Evolutionary conservation across 2,113 vertebrate genomes (phyloP), one percentile per base, ranked within the genome.

Genomic region (Arenaria interpres): DNA sequence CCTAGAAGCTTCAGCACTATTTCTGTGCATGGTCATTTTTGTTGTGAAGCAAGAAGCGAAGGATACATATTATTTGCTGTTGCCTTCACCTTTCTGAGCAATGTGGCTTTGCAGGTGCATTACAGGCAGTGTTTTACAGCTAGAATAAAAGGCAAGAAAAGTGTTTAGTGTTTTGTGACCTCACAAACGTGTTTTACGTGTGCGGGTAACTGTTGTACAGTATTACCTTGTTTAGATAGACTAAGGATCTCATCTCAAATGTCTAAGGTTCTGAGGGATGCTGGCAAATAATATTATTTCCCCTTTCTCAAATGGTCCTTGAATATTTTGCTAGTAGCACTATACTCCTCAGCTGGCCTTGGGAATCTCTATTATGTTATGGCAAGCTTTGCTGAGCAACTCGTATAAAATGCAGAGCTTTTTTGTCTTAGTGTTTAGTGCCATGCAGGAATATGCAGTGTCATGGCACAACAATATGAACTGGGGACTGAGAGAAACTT

Each of bases 161-260:
- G 39, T 30, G 13, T 56, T 73, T 53, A 60, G 24, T 10, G 9
- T 25, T 75, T 20, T 89, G 28, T 64, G 35, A 82, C 71, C 48
- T 72, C 43, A 48, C 14, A 54, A 46, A 46, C 3, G 23, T 30
- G 6, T 79, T 89, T 86, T 87, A 51, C 78, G 35, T 67, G n/a
- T 0, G 0, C 4, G 30, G 48, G 17, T 50, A 64, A 50, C n/a
- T n/a, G n/a, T n/a, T n/a, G n/a, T n/a, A n/a, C n/a, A 19, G 4
- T 32, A 50, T 69, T 66, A 62, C 30, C 4, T 48, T 88, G 7
- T 63, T 69, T 45, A 43, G 18, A 25, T 28, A 51, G 51, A 41
- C 33, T 67, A 30, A 71, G 17, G 32, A 45, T 20, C 16, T 74
- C 11, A 81, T 51, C 18, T 56, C 16, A 91, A 76, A 72, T 1